Evolutionary conservation across 2,113 vertebrate species (phyloP).

Genomic region (Indri indri): DNA sequence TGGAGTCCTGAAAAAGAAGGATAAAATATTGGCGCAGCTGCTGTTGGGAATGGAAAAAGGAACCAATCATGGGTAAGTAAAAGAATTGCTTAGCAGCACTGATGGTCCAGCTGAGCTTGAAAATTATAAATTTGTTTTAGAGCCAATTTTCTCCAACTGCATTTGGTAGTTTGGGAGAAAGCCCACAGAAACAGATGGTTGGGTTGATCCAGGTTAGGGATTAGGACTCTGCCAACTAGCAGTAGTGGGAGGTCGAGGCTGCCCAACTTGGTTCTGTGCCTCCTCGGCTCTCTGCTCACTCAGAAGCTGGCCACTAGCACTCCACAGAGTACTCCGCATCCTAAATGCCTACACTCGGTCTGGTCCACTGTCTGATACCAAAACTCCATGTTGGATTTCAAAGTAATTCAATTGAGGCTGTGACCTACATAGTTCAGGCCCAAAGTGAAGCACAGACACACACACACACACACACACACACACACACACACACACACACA

Average conservation of each 20-base stretch:
- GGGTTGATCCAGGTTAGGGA: constrained; percentile 66
- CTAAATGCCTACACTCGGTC: neutral
- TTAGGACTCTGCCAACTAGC: neutral
- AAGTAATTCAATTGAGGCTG: neutral
- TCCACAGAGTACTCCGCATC: neutral
- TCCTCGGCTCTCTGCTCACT: neutral
- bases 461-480: accelerated
- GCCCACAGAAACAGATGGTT: constrained; percentile 72
- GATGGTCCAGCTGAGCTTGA: constrained; percentile 61
- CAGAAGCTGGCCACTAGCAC: neutral
- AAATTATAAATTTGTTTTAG: constrained; percentile 59
- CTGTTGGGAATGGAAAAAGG: neutral
- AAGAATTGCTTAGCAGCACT: constrained; percentile 54
- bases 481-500: neutral
- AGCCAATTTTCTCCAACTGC: constrained; percentile 61
- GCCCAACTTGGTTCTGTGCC: neutral
- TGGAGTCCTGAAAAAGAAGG: neutral
- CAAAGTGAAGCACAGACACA: neutral
- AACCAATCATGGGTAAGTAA: constrained; percentile 35
- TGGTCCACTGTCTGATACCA: neutral
- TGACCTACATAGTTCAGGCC: neutral
- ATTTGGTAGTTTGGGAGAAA: constrained; percentile 68
- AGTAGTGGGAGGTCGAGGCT: neutral
- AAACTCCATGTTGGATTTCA: neutral
- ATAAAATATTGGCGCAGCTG: constrained; percentile 22